A percentile compares a stretch with the other conserved stretches of the same genome.
These are phyloP conservation scores for Pollenia angustigena DNA, from an alignment of 2,888 invertebrate species.

Conservation along the genomic window DNA sequence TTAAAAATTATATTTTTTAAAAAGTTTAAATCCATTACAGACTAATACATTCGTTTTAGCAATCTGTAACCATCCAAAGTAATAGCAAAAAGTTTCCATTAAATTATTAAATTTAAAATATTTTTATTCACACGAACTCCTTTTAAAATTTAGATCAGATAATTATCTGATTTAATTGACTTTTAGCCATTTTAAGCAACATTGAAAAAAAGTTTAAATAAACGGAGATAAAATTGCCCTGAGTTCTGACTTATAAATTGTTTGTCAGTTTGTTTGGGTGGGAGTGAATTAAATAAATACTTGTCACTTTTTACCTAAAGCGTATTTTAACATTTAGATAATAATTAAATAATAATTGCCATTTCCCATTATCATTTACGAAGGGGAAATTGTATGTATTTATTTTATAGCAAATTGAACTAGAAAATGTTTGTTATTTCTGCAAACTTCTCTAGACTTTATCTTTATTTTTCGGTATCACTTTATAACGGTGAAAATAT, in stretches of 20 bases:
- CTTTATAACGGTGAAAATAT: slow-evolving; percentile 20
- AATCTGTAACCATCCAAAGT: too few species aligned
- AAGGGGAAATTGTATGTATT: neutral
- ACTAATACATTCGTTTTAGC: too few species aligned
- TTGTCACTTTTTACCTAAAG: neutral
- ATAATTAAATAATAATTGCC: neutral
- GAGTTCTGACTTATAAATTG: neutral
- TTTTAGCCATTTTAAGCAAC: neutral
- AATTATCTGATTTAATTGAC: neutral
- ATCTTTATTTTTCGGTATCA: neutral
- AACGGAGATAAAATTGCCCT: neutral
- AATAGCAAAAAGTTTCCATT: neutral
- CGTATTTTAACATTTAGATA: neutral
- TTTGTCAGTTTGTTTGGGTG: neutral
- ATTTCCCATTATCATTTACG: neutral
- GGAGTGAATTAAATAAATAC: too few species aligned
- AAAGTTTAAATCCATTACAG: too few species aligned
- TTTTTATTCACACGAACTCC: neutral
- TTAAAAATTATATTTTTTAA: too few species aligned
- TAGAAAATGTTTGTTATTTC: slow-evolving; percentile 18
- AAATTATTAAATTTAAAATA: neutral
- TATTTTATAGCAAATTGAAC: neutral
- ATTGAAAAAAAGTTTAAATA: neutral
- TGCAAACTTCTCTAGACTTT: slow-evolving; percentile 8
- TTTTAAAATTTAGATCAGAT: neutral